Evolutionary conservation across 2,113 vertebrate species (phyloP).

Genomic region (Ciconia maguari): DNA sequence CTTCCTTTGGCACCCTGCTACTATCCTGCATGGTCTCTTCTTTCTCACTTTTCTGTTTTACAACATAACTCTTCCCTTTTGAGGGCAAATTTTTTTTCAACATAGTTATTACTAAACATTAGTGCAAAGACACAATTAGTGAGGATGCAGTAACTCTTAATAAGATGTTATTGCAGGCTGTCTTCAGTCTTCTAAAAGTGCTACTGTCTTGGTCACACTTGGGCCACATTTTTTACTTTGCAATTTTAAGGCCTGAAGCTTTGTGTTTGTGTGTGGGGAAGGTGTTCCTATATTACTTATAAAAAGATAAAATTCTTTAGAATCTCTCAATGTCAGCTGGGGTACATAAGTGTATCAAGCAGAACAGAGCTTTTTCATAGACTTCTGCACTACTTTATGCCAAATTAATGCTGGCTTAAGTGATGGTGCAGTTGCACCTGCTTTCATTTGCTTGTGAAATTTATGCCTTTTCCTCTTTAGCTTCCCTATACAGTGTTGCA

Average conservation of each 20-base stretch:
- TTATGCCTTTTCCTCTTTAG: background rate
- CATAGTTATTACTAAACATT: background rate
- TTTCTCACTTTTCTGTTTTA: background rate
- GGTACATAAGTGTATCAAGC: background rate
- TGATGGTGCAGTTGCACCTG: background rate
- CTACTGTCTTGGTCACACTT: background rate
- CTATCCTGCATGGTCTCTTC: background rate
- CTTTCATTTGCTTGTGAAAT: background rate
- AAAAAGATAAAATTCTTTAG: background rate
- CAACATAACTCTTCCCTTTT: background rate
- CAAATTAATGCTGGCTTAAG: background rate
- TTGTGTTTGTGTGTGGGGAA: background rate
- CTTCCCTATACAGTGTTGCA: background rate
- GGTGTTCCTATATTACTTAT: background rate
- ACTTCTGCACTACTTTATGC: background rate
- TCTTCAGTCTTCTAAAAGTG: background rate
- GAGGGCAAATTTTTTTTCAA: background rate
- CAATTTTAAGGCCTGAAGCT: background rate
- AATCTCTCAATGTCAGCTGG: background rate
- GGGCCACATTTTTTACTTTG: background rate
- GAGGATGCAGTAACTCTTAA: background rate
- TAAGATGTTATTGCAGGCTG: background rate
- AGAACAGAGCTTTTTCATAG: background rate
- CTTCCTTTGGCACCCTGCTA: background rate
- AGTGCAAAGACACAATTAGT: background rate